Base-by-base conservation (phyloP, 2,888 invertebrate genomes). In the Stramonita haemastoma region DNA sequence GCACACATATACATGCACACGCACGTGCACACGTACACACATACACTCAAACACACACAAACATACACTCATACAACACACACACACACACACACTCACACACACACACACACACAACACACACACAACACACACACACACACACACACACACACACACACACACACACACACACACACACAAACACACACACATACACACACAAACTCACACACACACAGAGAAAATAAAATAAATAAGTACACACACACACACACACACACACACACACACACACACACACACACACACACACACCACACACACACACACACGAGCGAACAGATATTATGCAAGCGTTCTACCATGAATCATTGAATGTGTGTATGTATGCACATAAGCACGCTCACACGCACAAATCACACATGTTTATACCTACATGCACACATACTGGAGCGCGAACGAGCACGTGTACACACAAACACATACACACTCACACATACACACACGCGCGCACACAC, bases 31-130 rank as follows among this genome's bases (percentile, higher is more conserved):
- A 36, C 22, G 11, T 17, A 22, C 46, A 36, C 36, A 36, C 46
- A 19, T 36, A 81, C 46, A 26, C 34, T 36, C 36, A 81, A 15
- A 81, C 22, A 81, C 81, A 81, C 36, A 81, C 46, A 46, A 26
- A 46, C 81, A 26, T 36, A 46, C 81, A 81, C 36, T 22, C 81
- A 81, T 36, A 81, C 81, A 81, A 81, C 81, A 81, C 22, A 81
- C 22, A 46, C 36, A 81, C 81, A 81, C 36, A 36, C 46, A 46
- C 19, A 81, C 46, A 81, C 19, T 36, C 81, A 81, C 19, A 81
- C 81, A 46, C 6, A 81, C 81, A 81, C 36, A 36, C 81, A 81
- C 22, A 81, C 36, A 81, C 22, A 81, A 81, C 81, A 81, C 26
- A 46, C 81, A 46, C 81, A 22, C 81, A 46, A 66, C 66, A 66